A percentile compares a stretch with the other conserved stretches of the same genome.
phyloP scores from a whole-genome alignment of 2,113 vertebrate species.

The human (Homo sapiens) region GRCh38 chr4:13616501-13617000 shows the following conservation, averaged over 20 bases:
- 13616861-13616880: background rate
- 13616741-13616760: background rate
- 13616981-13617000: too few species aligned
- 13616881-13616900: background rate
- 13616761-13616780: slow-evolving; percentile 67
- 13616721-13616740: slow-evolving; percentile 26
- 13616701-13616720: background rate
- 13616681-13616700: background rate
- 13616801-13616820: slow-evolving; percentile 71
- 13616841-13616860: background rate
- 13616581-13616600: accelerated
- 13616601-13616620: background rate
- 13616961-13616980: too few species aligned
- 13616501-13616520: background rate
- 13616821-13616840: slow-evolving; percentile 55
- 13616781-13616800: slow-evolving; percentile 48
- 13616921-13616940: slow-evolving; percentile 13
- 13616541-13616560: background rate
- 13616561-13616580: background rate
- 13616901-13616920: background rate
- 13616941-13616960: background rate
- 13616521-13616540: background rate
- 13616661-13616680: background rate
- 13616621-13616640: background rate
- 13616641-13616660: background rate